Evolutionary conservation across 2,888 invertebrate genomes (phyloP).

Genomic region (Andrena dorsata): DNA sequence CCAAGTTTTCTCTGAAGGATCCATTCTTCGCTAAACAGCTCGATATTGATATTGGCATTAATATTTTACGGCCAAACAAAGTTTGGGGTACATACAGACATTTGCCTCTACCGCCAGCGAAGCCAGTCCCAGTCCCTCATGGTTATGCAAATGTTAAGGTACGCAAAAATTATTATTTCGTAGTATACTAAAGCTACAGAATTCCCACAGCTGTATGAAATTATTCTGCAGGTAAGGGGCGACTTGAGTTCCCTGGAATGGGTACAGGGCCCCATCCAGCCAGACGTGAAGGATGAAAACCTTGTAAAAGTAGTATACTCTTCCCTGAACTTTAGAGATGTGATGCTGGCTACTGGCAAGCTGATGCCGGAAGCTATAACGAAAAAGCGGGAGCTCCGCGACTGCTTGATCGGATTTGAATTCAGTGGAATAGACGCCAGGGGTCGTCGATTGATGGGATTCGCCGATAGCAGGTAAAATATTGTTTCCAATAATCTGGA

Average conservation of each 20-base stretch:
- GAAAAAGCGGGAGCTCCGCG: conserved; percentile 88
- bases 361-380: conserved; percentile 93
- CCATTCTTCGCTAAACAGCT: conserved; percentile 89
- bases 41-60: conserved; percentile 91
- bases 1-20: conserved; percentile 88
- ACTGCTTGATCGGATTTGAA: conserved; percentile 90
- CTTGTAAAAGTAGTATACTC: no score
- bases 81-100: conserved; percentile 95
- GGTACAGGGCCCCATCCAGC: no score
- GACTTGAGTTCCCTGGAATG: no score
- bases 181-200: not conserved
- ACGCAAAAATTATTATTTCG: not conserved
- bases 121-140: conserved; percentile 87
- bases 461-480: conserved; percentile 69
- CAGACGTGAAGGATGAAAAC: no score
- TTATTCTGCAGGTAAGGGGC: no score
- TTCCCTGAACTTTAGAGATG: no score
- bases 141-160: conserved; percentile 90
- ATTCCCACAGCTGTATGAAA: not conserved
- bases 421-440: conserved; percentile 87
- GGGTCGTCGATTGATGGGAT: conserved; percentile 85
- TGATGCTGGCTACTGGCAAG: conserved; percentile 97
- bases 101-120: conserved; percentile 87
- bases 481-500: not conserved
- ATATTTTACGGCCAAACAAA: conserved; percentile 87